These are phyloP conservation scores for Caenorhabditis virilis DNA, from an alignment of 2,888 invertebrate species.

Conservation along the genomic window DNA sequence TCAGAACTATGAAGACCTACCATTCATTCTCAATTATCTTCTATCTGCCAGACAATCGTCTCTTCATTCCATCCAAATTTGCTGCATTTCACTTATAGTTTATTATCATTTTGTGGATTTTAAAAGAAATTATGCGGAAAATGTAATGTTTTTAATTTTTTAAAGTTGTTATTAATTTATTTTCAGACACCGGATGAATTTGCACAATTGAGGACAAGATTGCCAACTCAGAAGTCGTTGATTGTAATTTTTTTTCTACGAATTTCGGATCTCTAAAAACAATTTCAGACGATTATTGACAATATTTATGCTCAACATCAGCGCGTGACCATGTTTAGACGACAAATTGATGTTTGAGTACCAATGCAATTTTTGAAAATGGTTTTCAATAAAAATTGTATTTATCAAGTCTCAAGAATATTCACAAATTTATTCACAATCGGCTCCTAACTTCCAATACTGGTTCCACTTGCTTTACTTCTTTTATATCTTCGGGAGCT, in stretches of 20 bases:
- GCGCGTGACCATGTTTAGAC: no score
- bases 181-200: neutral
- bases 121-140: neutral
- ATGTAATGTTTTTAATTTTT: neutral
- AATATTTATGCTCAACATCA: no score
- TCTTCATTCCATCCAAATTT: neutral
- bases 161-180: neutral
- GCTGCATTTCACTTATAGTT: neutral
- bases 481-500: no score
- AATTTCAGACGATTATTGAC: no score
- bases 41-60: neutral
- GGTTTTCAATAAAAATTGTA: no score
- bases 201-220: neutral
- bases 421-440: conserved; percentile 3
- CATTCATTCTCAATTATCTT: neutral
- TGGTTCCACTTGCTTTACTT: no score
- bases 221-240: neutral
- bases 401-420: no score
- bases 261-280: no score
- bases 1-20: conserved; percentile 2
- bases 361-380: no score
- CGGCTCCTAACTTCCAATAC: conserved; percentile 7
- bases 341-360: no score
- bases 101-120: conserved; percentile 3
- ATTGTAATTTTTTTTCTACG: no score